These are phyloP conservation scores for Hipposideros larvatus DNA, from an alignment of 2,797 vertebrate species.

Conservation along the genomic window DNA sequence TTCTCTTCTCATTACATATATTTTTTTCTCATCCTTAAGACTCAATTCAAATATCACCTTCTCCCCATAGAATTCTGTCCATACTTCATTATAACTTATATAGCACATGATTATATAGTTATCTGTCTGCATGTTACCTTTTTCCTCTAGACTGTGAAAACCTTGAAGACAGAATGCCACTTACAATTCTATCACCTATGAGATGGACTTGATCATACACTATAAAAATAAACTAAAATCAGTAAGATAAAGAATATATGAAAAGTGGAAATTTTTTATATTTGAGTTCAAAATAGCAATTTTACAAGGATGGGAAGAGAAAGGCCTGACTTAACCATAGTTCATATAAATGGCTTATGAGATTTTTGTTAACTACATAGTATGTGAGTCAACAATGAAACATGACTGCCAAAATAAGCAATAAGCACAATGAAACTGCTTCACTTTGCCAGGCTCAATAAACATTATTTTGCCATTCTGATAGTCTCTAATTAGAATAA, in stretches of 20 bases:
- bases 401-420: slow-evolving; percentile 82
- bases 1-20: not conserved
- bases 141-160: not conserved
- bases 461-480: slow-evolving; percentile 83
- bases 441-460: slow-evolving; percentile 80
- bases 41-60: not conserved
- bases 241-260: not conserved
- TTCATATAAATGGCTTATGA: slow-evolving; percentile 76
- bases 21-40: not conserved
- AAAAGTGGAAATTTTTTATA: not conserved
- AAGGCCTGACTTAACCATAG: slow-evolving; percentile 46
- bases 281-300: slow-evolving; percentile 47
- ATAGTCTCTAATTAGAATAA: slow-evolving; percentile 83
- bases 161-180: not conserved
- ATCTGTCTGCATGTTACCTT: not conserved
- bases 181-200: not conserved
- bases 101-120: not conserved
- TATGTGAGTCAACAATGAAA: slow-evolving; percentile 67
- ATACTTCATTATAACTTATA: not conserved
- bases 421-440: slow-evolving; percentile 77
- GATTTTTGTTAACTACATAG: slow-evolving; percentile 75
- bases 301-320: not conserved
- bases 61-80: not conserved
- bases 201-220: not conserved
- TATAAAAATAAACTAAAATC: slow-evolving; percentile 8